phyloP scores from a whole-genome alignment of 2,113 vertebrate species.

The Anhinga anhinga region DNA sequence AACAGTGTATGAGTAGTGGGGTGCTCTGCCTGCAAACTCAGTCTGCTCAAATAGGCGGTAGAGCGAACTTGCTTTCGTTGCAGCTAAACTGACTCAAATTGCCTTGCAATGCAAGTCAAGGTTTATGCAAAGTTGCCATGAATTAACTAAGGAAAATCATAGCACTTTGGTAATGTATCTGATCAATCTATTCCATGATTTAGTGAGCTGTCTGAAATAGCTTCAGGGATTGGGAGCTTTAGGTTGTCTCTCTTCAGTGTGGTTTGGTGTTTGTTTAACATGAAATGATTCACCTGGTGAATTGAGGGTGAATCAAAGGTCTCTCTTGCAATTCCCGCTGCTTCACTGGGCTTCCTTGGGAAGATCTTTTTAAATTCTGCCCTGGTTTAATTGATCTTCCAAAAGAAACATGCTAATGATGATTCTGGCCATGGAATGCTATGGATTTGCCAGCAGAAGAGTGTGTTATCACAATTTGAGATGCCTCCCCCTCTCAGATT shows the following conservation, averaged over 20 bases:
- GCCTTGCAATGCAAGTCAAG: neutral
- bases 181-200: neutral
- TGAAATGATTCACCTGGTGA: neutral
- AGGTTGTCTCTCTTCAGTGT: neutral
- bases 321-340: neutral
- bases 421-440: neutral
- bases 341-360: neutral
- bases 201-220: neutral
- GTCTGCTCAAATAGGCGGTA: neutral
- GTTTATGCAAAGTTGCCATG: neutral
- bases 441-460: neutral
- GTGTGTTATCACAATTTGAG: neutral
- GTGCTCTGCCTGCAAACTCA: neutral
- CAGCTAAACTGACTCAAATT: neutral
- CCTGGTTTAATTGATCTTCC: neutral
- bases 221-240: neutral
- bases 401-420: neutral
- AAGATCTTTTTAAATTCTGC: neutral
- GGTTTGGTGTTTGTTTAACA: constrained; percentile 7
- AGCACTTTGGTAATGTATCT: neutral
- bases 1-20: neutral
- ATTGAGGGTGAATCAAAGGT: neutral
- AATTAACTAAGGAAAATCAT: neutral
- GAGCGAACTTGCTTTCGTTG: neutral
- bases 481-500: neutral